These are phyloP conservation scores for Astropecten irregularis DNA, from an alignment of 53 echinoderm and acorn worm genomes.

Conservation along the genomic window DNA sequence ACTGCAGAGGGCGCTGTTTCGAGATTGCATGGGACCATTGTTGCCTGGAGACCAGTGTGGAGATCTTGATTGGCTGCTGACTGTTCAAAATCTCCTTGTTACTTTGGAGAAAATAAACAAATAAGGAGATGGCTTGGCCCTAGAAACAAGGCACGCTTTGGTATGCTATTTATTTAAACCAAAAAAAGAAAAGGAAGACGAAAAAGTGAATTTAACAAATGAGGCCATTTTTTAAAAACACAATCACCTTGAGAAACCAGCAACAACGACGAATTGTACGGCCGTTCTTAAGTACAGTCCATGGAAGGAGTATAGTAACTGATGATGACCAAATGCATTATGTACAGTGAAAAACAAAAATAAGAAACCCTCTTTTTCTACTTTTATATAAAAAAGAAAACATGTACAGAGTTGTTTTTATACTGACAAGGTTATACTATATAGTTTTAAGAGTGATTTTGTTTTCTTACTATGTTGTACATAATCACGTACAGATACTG, in stretches of 20 bases:
- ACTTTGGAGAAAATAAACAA: too few relatives aligned
- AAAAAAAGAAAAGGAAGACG: too few relatives aligned
- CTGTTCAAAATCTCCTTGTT: too few relatives aligned
- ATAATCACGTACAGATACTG: slow-evolving; percentile 37
- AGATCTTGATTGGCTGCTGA: too few relatives aligned
- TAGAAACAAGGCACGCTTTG: too few relatives aligned
- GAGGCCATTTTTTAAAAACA: too few relatives aligned
- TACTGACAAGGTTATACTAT: slow-evolving; percentile 51
- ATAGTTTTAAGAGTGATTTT: slow-evolving; percentile 38
- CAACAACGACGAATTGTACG: too few relatives aligned
- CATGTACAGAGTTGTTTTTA: slow-evolving; percentile 49
- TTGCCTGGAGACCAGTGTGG: background rate
- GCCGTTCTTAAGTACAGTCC: too few relatives aligned
- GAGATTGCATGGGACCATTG: background rate
- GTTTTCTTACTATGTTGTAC: slow-evolving; percentile 23
- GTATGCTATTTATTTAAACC: too few relatives aligned
- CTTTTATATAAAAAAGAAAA: slow-evolving; percentile 31
- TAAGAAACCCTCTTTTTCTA: slow-evolving; percentile 40
- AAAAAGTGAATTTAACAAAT: background rate
- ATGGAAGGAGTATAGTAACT: background rate
- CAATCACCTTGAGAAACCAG: too few relatives aligned
- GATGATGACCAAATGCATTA: slow-evolving; percentile 35
- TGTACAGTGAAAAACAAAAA: slow-evolving; percentile 5
- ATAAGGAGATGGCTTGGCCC: too few relatives aligned
- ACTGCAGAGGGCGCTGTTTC: background rate